Conservation (phyloP, 2,113 vertebrate genomes). For the Ammospiza nelsoni region DNA sequence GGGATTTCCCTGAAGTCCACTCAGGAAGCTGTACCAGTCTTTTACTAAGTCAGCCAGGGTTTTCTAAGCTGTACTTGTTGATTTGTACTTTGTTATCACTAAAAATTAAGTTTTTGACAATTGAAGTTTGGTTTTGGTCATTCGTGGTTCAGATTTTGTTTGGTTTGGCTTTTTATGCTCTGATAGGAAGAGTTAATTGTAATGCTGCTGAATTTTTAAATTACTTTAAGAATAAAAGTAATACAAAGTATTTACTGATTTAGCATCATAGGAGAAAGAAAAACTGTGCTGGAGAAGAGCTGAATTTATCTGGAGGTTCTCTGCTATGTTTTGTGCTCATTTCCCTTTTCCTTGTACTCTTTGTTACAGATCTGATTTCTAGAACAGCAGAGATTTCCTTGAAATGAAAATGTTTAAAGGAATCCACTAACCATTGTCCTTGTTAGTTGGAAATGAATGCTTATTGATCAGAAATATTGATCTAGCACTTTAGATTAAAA, state of each 20-base stretch:
- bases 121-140: neutral
- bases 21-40: neutral
- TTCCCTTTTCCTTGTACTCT: constrained; percentile 32
- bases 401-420: constrained; percentile 72
- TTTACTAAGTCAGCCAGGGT: neutral
- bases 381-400: constrained; percentile 60
- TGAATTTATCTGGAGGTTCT: constrained; percentile 16
- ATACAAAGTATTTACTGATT: neutral
- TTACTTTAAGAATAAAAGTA: neutral
- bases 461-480: constrained; percentile 83
- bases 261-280: neutral
- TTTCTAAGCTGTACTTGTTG: neutral
- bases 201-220: neutral
- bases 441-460: constrained; percentile 80
- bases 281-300: neutral
- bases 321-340: neutral
- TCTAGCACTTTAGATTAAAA: constrained; percentile 78
- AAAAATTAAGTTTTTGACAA: neutral
- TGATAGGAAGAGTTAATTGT: neutral
- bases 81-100: neutral
- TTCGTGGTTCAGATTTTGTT: neutral
- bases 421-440: constrained; percentile 73
- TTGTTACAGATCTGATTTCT: constrained; percentile 65
- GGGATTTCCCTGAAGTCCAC: neutral
- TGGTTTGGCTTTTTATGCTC: neutral